Evolutionary conservation across 2,797 vertebrate species (phyloP).

Genomic region (Enteromius thamalakanensis): DNA sequence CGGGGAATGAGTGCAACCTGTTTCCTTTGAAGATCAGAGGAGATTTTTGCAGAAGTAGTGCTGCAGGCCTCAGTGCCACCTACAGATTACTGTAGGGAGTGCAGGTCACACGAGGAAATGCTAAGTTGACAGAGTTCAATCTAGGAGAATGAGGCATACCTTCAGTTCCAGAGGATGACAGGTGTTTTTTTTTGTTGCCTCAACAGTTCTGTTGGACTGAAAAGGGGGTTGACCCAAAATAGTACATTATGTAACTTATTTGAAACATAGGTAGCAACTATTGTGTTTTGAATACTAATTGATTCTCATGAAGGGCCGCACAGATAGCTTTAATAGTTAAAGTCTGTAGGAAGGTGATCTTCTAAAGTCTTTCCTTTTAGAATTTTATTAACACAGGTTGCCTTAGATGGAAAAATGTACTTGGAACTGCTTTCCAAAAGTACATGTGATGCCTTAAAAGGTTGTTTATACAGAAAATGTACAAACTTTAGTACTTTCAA

Average conservation of each 20-base stretch:
- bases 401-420: not conserved
- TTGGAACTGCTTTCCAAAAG: not conserved
- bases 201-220: not conserved
- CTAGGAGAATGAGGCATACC: slow-evolving; percentile 47
- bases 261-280: not conserved
- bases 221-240: not conserved
- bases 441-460: not conserved
- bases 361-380: too few relatives aligned
- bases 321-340: not conserved
- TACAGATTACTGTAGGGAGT: slow-evolving; percentile 61
- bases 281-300: not conserved
- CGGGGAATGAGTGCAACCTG: slow-evolving; percentile 56
- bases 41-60: slow-evolving; percentile 14
- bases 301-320: not conserved
- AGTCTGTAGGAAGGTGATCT: not conserved
- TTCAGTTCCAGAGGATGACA: slow-evolving; percentile 3
- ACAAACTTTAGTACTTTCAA: not conserved
- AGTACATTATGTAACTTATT: not conserved
- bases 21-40: slow-evolving; percentile 54
- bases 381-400: not conserved
- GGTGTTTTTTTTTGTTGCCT: not conserved
- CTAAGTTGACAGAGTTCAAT: slow-evolving; percentile 70
- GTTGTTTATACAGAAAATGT: not conserved
- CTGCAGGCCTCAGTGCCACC: slow-evolving; percentile 63
- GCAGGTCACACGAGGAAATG: slow-evolving; percentile 64